Base-by-base conservation (phyloP, 2,888 invertebrate species). In the Trypoxylon attenuatum region DNA sequence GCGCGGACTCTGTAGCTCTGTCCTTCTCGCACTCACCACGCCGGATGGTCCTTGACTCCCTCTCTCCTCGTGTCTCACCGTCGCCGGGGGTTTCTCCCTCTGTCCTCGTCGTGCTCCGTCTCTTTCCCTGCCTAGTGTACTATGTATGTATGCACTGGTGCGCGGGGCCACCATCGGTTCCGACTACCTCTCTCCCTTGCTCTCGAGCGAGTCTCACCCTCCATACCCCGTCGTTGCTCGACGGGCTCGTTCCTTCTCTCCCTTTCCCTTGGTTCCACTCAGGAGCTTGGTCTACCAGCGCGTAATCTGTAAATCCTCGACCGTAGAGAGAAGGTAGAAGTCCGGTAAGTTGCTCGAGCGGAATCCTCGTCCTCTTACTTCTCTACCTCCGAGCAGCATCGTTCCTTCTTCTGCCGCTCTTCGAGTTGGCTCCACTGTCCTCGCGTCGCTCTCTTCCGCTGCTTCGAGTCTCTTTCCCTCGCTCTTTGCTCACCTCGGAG, bases 241-340 rank as follows among this genome's bases (percentile, higher is more conserved):
- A n/a, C 39, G 50, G 53, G 18, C 16, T 33, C 51, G 58, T 22
- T 49, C 33, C 33, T 15, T 49, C 49, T 53, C 39, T 51, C 50
- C 27, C 27, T 46, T 49, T 55, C 51, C 47, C 69, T 76, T 64
- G 66, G 58, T 73, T 71, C 65, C 71, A 65, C 73, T 66, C 69
- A 59, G 55, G 47, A 64, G 67, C 73, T 73, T 72, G 74, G 71
- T 76, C 74, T 73, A 68, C 81, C 79, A 75, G 76, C 79, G 80
- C 82, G 84, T 86, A 86, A 86, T 86, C 86, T 86, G 86, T 86
- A 86, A 86, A 86, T 86, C 86, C 86, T 84, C 84, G 80, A 82
- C 79, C 80, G 82, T 80, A 79, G 77, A 79, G 82, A 77, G 78
- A 81, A 82, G 81, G 81, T 79, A 82, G 80, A 84, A 86, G 86